Conservation (phyloP, 2,113 vertebrate genomes). For the Microcebus jonahi region DNA sequence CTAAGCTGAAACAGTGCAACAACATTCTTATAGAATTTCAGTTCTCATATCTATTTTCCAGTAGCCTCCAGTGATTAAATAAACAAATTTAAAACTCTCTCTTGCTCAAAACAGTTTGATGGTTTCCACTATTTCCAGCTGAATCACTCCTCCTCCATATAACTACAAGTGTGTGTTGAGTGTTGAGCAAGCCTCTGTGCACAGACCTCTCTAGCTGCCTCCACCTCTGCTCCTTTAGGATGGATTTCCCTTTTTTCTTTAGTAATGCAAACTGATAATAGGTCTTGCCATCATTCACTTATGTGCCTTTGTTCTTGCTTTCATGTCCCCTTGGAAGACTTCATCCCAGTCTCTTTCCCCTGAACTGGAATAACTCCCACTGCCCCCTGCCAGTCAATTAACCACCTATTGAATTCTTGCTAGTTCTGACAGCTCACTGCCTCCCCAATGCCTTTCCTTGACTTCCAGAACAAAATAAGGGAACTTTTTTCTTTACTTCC, state of each 20-base stretch:
- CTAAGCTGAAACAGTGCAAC: not conserved
- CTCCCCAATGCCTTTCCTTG: not conserved
- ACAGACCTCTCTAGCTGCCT: accelerated
- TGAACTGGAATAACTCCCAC: not conserved
- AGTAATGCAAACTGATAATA: not conserved
- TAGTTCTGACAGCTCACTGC: not conserved
- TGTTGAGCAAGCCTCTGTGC: accelerated
- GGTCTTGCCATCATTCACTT: accelerated
- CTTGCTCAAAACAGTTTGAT: not conserved
- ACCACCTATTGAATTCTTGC: not conserved
- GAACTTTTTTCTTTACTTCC: not conserved
- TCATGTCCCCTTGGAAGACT: not conserved
- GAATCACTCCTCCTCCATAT: not conserved
- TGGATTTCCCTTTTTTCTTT: not conserved
- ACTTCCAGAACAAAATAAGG: not conserved
- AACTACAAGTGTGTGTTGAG: not conserved
- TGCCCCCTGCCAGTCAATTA: not conserved
- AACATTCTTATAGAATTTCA: not conserved
- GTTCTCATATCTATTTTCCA: not conserved
- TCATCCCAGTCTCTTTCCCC: not conserved
- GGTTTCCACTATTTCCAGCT: not conserved
- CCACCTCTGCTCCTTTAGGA: not conserved
- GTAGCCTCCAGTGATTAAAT: not conserved
- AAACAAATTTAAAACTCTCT: not conserved
- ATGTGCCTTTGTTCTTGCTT: not conserved